Evolutionary conservation across 2,888 invertebrate genomes (phyloP).

Genomic region (Aphidius colemani): DNA sequence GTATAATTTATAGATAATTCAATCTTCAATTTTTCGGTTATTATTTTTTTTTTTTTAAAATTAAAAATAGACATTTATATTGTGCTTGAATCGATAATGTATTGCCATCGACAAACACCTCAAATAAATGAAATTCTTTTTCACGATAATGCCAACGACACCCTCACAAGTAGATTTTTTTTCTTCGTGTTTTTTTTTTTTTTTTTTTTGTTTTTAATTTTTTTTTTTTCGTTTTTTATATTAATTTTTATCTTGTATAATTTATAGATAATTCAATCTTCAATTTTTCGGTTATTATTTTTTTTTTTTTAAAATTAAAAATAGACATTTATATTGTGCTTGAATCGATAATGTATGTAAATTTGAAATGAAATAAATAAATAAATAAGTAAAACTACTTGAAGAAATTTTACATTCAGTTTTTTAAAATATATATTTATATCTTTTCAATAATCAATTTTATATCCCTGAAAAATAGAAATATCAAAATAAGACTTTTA

Average conservation of each 20-base stretch:
- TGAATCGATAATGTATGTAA: constrained; percentile 51
- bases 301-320: constrained; percentile 4
- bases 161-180: no score
- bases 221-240: no score
- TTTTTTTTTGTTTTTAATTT: no score
- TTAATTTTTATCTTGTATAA: no score
- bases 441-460: no score
- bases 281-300: neutral
- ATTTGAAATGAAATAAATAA: neutral
- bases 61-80: constrained; percentile 34
- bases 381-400: no score
- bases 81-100: constrained; percentile 53
- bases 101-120: constrained; percentile 49
- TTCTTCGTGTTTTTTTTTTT: constrained; percentile 4
- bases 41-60: no score
- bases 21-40: neutral
- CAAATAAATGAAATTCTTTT: constrained; percentile 40
- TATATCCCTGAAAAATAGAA: no score
- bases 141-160: constrained; percentile 25
- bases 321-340: constrained; percentile 40
- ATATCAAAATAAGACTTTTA: no score
- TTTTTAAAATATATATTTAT: no score
- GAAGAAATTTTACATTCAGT: no score
- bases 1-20: no score
- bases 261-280: neutral